phyloP scores from a whole-genome alignment of 1,140 invertebrate genomes.

The Holcopasites calliopsidis region DNA sequence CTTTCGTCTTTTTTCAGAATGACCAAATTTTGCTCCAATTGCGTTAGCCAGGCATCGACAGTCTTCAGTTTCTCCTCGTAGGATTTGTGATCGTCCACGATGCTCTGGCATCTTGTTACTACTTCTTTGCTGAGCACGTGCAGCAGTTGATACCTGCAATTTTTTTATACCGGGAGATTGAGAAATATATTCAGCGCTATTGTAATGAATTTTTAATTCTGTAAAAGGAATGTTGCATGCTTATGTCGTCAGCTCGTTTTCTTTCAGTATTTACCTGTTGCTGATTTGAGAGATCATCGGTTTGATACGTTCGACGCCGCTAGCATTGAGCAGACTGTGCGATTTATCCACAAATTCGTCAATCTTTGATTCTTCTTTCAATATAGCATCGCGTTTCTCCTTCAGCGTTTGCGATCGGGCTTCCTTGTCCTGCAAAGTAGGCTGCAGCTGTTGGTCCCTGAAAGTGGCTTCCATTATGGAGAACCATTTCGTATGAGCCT shows the following conservation, averaged over 20 bases:
- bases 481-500: slow-evolving; percentile 91
- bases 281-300: slow-evolving; percentile 93
- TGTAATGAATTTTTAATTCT: neutral
- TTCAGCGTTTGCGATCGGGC: slow-evolving; percentile 86
- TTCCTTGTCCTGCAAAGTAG: slow-evolving; percentile 90
- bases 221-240: neutral
- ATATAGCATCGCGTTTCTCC: slow-evolving; percentile 86
- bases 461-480: slow-evolving; percentile 90
- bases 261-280: slow-evolving; percentile 80
- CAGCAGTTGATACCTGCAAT: slow-evolving; percentile 88
- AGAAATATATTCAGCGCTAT: too few relatives aligned
- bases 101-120: slow-evolving; percentile 90
- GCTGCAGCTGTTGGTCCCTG: slow-evolving; percentile 90
- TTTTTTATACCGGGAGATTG: too few relatives aligned
- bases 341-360: slow-evolving; percentile 94
- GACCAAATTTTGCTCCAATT: slow-evolving; percentile 87
- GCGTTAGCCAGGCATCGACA: slow-evolving; percentile 87
- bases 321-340: slow-evolving; percentile 91
- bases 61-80: slow-evolving; percentile 90
- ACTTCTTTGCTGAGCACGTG: slow-evolving; percentile 92
- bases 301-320: slow-evolving; percentile 91
- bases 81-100: slow-evolving; percentile 91
- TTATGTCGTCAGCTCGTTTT: neutral
- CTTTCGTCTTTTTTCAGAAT: slow-evolving; percentile 80
- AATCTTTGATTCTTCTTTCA: slow-evolving; percentile 89